Percentiles rank a stretch among this genome's conserved stretches.
phyloP scores from a whole-genome alignment of 2,888 invertebrate species.

The Megamerina dolium region DNA sequence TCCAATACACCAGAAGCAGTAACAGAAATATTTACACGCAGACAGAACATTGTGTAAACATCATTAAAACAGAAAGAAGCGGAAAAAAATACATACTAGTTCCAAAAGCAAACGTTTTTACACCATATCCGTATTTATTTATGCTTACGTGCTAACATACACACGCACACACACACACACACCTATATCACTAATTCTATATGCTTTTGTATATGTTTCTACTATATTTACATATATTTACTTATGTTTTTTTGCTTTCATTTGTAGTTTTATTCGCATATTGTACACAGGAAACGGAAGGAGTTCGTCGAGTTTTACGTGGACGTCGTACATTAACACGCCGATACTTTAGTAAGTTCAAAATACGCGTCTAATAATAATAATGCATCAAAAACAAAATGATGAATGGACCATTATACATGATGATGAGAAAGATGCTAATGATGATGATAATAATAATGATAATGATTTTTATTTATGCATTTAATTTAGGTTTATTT shows the following conservation, averaged over 20 bases:
- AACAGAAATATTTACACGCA: not conserved
- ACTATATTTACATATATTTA: no score
- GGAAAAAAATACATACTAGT: no score
- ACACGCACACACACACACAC: not conserved
- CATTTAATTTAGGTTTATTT: no score
- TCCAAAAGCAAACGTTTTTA: not conserved
- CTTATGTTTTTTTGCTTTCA: no score
- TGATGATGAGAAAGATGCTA: no score
- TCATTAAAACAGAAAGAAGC: not conserved
- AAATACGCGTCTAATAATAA: no score
- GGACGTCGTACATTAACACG: conserved; percentile 74
- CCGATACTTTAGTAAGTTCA: conserved; percentile 74
- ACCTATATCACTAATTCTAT: not conserved
- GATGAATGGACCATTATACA: no score
- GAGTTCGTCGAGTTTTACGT: conserved; percentile 69
- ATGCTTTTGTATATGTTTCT: not conserved
- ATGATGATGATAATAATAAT: no score
- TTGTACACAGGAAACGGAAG: conserved; percentile 66
- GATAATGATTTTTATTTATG: no score
- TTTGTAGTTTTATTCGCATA: conserved; percentile 62
- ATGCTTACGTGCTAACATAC: not conserved
- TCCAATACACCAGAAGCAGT: no score
- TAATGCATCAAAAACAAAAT: no score
- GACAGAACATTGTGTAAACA: not conserved
- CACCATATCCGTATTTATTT: not conserved